phyloP scores from a whole-genome alignment of 2,113 vertebrate species.

The Vulpes ferrilata region DNA sequence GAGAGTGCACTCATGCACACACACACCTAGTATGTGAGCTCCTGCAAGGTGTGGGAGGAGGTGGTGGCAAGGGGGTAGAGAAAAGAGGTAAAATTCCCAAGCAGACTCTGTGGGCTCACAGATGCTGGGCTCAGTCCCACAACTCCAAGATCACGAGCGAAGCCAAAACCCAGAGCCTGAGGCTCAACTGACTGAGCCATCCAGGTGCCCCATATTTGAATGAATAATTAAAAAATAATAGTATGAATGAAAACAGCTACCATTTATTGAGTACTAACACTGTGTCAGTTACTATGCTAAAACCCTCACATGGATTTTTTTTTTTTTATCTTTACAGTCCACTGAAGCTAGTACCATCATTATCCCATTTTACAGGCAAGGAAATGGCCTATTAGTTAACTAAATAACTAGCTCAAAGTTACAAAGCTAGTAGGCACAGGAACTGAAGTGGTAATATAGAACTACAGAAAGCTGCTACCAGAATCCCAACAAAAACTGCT shows the following conservation, averaged over 20 bases:
- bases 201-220: neutral
- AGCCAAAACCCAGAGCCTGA: neutral
- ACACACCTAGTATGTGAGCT: neutral
- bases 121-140: neutral
- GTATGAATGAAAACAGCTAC: neutral
- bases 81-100: neutral
- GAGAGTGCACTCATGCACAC: neutral
- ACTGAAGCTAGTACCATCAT: neutral
- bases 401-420: slow-evolving; percentile 30
- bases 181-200: neutral
- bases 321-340: neutral
- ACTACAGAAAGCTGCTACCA: neutral
- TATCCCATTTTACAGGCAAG: neutral
- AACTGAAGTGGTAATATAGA: neutral
- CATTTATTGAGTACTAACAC: neutral
- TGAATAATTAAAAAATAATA: neutral
- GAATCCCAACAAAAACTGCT: neutral
- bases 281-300: neutral
- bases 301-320: neutral
- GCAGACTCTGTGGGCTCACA: neutral
- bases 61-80: neutral
- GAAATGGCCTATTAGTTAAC: neutral
- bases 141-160: neutral
- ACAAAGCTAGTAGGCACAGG: neutral
- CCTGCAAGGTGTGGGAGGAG: neutral